Percentiles rank a stretch among this genome's conserved stretches.
These are phyloP conservation scores for Noctilio leporinus DNA, from an alignment of 2,113 vertebrate species.

Conservation along the genomic window DNA sequence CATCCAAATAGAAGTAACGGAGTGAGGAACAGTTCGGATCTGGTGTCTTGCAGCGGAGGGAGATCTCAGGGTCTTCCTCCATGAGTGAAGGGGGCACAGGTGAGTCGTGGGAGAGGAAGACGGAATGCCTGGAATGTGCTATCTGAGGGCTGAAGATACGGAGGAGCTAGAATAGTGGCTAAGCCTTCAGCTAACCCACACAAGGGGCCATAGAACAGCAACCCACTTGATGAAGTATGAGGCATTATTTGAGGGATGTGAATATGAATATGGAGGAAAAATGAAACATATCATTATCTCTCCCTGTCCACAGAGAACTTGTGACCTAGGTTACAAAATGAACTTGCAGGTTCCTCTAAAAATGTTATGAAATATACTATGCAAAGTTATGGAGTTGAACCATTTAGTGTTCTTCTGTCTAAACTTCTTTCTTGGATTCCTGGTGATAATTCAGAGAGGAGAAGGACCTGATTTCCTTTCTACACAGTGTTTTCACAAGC, in stretches of 20 bases:
- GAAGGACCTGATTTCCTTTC: neutral
- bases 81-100: neutral
- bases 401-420: neutral
- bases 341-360: neutral
- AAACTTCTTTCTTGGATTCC: neutral
- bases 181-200: neutral
- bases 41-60: neutral
- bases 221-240: neutral
- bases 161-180: neutral
- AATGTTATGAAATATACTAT: neutral
- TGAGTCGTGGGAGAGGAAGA: neutral
- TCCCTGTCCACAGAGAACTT: neutral
- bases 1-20: neutral
- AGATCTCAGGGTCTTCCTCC: neutral
- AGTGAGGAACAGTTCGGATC: neutral
- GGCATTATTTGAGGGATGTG: neutral
- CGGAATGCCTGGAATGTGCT: too few relatives aligned
- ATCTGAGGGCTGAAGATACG: accelerated
- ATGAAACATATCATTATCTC: neutral
- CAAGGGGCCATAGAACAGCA: neutral
- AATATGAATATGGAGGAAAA: neutral
- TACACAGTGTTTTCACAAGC: neutral
- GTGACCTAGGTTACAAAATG: neutral
- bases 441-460: neutral
- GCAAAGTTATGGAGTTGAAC: neutral